Evolutionary conservation across 1,140 invertebrate genomes (phyloP).

Genomic region (Helicoverpa zea): DNA sequence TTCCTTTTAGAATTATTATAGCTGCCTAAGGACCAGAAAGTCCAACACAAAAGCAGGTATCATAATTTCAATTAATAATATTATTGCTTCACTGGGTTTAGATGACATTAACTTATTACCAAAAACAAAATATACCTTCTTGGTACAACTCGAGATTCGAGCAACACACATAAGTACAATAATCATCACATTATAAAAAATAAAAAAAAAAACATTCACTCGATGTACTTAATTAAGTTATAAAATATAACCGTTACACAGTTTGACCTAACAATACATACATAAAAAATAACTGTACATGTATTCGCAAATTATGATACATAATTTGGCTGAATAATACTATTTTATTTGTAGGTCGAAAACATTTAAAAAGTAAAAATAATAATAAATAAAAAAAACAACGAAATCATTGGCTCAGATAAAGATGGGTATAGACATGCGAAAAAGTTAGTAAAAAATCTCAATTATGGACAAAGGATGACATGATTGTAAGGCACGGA

Average conservation of each 20-base stretch:
- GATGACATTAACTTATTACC: not conserved
- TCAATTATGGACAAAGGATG: not conserved
- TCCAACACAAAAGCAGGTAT: too few relatives aligned
- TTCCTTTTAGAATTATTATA: too few relatives aligned
- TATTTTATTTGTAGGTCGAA: conserved; percentile 54
- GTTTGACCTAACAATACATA: conserved; percentile 35
- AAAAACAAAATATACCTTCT: conserved; percentile 43
- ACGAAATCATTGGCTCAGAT: conserved; percentile 66
- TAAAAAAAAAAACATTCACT: conserved; percentile 55
- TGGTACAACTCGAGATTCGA: conserved; percentile 50
- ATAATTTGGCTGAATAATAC: conserved; percentile 66
- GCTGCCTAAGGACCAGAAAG: too few relatives aligned
- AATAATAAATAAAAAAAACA: conserved; percentile 64
- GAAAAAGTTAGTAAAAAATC: not conserved
- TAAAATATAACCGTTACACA: conserved; percentile 40
- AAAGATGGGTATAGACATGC: conserved; percentile 40
- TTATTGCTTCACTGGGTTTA: not conserved
- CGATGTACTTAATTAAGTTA: conserved; percentile 11
- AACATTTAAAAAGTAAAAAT: conserved; percentile 49
- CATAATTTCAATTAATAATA: too few relatives aligned
- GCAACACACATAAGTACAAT: conserved; percentile 80
- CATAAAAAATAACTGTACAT: conserved; percentile 51
- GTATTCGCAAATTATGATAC: conserved; percentile 58
- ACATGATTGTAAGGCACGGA: not conserved
- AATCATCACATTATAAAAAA: conserved; percentile 65